Base-by-base conservation (phyloP, 2,797 vertebrate species). In the Megaceryle alcyon region DNA sequence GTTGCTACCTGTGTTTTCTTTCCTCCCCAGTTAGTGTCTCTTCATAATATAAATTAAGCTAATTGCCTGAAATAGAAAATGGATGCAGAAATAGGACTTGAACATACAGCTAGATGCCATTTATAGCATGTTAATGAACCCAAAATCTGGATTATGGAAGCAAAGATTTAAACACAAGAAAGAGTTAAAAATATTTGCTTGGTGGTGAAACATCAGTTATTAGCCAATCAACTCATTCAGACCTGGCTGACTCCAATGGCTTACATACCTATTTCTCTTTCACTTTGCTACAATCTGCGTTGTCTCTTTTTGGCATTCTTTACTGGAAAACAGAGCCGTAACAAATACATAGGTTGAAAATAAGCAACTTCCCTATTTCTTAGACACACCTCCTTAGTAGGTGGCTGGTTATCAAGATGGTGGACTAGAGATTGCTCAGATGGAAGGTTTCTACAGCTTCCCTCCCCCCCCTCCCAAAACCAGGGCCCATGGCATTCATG, bases 11-110 rank as follows among this genome's bases (percentile, higher is more conserved):
- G 65, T 12, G 18, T 91, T 75, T 80, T 79, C 43, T 48, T 90
- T 86, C 60, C 53, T 19, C 17, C 65, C 9, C 46, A 92, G 57
- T 90, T 88, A 86, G 26, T 46, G 26, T 63, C 26, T 90, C 37
- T 82, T 88, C 51, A 46, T 68, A 80, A 77, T 49, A 92, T n/a
- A 61, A 90, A 69, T 80, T 86, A 82, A 83, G 41, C 8, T 80
- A 92, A 90, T 76, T 88, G 35, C 48, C 81, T 72, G 56, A 86
- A 83, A 86, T 59, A 53, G 33, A 80, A 81, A 91, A 81, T 12
- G 53, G 39, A 25, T 29, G 53, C 31, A 87, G 51, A 83, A 53
- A 44, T 1, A 88, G 20, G 48, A 82, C 60, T 57, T 64, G 6
- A n/a, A 44, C 29, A 73, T 21, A 22, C 7, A 68, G 51, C 37